Evolutionary conservation across 2,888 invertebrate genomes (phyloP), one percentile per base, ranked within the genome.

Genomic region (Drosophila longiperda): DNA sequence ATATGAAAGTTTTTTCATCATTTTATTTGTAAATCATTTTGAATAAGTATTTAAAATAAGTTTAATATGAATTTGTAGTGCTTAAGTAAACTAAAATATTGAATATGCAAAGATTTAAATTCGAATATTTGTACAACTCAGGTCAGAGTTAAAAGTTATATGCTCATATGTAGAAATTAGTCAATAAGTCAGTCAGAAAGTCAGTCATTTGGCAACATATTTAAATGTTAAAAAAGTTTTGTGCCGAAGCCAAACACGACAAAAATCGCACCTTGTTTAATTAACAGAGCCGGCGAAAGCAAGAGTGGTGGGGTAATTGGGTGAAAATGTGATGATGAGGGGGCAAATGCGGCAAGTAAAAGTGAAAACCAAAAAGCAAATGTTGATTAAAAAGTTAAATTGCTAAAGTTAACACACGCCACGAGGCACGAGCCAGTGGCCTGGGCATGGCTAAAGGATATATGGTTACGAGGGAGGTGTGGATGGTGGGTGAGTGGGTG

Each of bases 311-410:
- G 8, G 26, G 58, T n/a, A 33, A 45, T 45, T 23, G 20, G 32
- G 61, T 38, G 40, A 17, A 23, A 54, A 23, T 23, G 40, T 12
- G n/a, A n/a, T 17, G 26, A 26, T 6, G 6, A 3, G 23, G 7
- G 9, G 15, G n/a, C 12, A 54, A 38, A 50, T 53, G 64, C 52
- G 52, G 64, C 73, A 80, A 83, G 87, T 84, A 89, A 87, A 87
- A 87, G 86, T 87, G 85, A 89, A 85, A 87, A 82, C 89, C 85
- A 82, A 85, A 83, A 80, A 78, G 80, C 87, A 87, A 84, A 87
- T 87, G 89, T 87, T 87, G 86, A 89, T 87, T 87, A 87, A 87
- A 87, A 87, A 87, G 86, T 87, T 87, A 89, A 87, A 87, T 87
- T 87, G 89, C 87, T 67, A 87, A 87, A 87, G 89, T 87, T 87